Percentiles rank a stretch among this genome's conserved stretches.
Conservation (phyloP, 2,888 invertebrate genomes). For the Branchipolynoe longqiensis region DNA sequence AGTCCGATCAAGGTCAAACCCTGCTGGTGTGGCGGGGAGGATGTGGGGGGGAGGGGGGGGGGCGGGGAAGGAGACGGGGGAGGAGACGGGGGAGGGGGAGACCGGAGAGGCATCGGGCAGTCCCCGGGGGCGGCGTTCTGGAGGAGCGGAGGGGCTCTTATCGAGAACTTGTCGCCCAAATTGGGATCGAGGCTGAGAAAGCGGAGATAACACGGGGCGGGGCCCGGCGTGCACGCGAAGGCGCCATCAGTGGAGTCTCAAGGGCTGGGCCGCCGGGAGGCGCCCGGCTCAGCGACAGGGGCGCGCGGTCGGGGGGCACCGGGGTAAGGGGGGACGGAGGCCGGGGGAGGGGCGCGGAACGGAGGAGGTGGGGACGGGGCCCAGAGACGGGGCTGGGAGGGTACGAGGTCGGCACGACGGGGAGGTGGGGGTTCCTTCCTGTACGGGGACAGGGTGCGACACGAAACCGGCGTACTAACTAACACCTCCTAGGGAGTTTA, state of each 20-base stretch:
- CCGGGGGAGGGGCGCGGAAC: no score
- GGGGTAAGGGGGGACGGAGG: neutral
- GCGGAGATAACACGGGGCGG: conserved; percentile 43
- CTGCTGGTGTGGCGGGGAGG: neutral
- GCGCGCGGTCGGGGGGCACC: conserved; percentile 1
- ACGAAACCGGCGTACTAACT: no score
- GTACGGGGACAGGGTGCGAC: no score
- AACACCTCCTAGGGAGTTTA: no score
- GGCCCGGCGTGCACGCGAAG: conserved; percentile 10
- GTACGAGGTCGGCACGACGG: no score
- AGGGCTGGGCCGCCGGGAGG: neutral
- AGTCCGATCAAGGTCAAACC: conserved; percentile 39
- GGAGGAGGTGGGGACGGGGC: no score
- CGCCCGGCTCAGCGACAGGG: conserved; percentile 1
- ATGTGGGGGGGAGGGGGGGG: neutral
- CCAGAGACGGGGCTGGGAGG: no score
- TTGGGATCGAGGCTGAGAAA: conserved; percentile 49
- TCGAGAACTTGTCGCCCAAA: conserved; percentile 46
- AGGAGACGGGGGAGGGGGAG: neutral
- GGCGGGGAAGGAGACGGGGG: neutral
- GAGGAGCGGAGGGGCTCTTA: neutral
- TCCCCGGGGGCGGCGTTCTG: neutral
- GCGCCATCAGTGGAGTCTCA: conserved; percentile 25
- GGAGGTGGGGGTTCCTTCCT: no score
- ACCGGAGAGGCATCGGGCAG: no score